These are phyloP conservation scores for Drosophila melanica DNA, from an alignment of 1,140 invertebrate species.

Conservation along the genomic window DNA sequence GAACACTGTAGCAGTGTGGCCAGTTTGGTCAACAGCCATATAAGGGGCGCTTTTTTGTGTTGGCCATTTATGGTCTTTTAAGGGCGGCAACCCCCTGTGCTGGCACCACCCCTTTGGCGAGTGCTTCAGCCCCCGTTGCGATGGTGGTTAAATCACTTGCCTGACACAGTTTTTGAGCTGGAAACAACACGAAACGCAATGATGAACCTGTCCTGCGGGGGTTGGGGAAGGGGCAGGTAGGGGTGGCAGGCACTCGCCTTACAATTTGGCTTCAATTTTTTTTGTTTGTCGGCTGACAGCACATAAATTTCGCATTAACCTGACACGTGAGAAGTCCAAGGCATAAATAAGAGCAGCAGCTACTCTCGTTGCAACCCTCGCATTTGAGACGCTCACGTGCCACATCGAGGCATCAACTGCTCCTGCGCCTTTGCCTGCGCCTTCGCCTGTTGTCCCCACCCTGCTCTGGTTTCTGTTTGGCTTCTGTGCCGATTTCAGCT, in stretches of 20 bases:
- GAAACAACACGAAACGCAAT: constrained; percentile 27
- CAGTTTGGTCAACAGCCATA: not conserved
- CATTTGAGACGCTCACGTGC: constrained; percentile 65
- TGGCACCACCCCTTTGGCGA: constrained; percentile 52
- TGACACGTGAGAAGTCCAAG: constrained; percentile 67
- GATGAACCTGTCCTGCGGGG: constrained; percentile 57
- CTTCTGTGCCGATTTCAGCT: constrained; percentile 78
- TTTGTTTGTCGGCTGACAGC: constrained; percentile 9
- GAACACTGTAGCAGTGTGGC: constrained; percentile 9
- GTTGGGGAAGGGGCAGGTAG: not conserved
- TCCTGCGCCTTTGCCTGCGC: not conserved
- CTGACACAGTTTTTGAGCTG: constrained; percentile 50
- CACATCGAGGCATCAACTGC: constrained; percentile 36
- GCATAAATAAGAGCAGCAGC: constrained; percentile 53
- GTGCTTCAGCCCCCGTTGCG: constrained; percentile 25
- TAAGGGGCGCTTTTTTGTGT: constrained; percentile 57
- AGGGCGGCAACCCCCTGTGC: constrained; percentile 20
- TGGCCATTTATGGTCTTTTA: constrained; percentile 71
- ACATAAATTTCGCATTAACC: constrained; percentile 77
- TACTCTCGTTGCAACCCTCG: constrained; percentile 69
- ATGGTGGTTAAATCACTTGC: constrained; percentile 50
- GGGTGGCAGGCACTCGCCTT: not conserved
- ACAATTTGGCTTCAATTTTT: constrained; percentile 14
- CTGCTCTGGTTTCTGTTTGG: constrained; percentile 54
- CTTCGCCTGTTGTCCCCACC: not conserved